Evolutionary conservation across 2,797 vertebrate species (phyloP).

Genomic region (Peromyscus nudipes): DNA sequence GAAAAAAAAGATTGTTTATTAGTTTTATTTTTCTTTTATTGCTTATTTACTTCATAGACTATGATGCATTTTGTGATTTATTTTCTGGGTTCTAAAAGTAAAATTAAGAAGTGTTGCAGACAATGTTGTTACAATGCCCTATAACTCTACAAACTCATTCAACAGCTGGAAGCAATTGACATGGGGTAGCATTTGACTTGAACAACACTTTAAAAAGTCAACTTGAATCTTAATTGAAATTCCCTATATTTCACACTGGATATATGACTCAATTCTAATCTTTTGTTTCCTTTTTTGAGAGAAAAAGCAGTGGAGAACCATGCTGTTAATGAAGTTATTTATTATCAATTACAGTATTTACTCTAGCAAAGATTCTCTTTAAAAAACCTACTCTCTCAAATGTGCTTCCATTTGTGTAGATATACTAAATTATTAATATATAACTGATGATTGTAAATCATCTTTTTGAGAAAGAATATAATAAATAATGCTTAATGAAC

Average conservation of each 20-base stretch:
- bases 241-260: conserved; percentile 77
- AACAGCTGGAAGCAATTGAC: conserved; percentile 89
- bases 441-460: neutral
- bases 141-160: conserved; percentile 81
- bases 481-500: conserved; percentile 15
- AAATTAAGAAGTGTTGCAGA: conserved; percentile 76
- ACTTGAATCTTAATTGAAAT: conserved; percentile 83
- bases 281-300: conserved; percentile 77
- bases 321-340: conserved; percentile 22
- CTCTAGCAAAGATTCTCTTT: conserved; percentile 42
- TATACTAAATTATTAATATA: neutral
- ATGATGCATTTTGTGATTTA: conserved; percentile 49
- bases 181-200: conserved; percentile 86
- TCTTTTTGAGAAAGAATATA: conserved; percentile 11
- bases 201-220: conserved; percentile 84
- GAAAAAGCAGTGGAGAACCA: conserved; percentile 58
- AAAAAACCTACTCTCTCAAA: conserved; percentile 27
- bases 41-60: conserved; percentile 50
- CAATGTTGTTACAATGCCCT: conserved; percentile 73
- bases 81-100: conserved; percentile 59
- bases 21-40: conserved; percentile 43
- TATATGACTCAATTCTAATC: conserved; percentile 62
- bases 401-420: neutral
- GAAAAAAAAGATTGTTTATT: neutral
- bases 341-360: conserved; percentile 52